Evolutionary conservation across 2,888 invertebrate genomes (phyloP), one percentile per base, ranked within the genome.

Genomic region (Athalia cordata): DNA sequence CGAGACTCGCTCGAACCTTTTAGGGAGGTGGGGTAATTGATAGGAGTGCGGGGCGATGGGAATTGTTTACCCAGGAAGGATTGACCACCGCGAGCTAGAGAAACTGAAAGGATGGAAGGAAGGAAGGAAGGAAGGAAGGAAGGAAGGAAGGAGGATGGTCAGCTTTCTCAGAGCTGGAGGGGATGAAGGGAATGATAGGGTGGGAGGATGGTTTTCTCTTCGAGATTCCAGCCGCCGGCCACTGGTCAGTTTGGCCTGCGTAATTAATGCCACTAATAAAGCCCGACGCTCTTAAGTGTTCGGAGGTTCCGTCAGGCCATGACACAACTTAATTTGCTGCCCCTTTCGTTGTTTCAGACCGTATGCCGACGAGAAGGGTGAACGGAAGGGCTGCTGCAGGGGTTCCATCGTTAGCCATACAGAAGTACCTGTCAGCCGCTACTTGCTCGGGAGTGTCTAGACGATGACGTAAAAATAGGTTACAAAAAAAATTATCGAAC

Each of bases 181-280:
- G n/a, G 55, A n/a, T 55, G 55, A n/a, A 4, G 55, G n/a, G n/a
- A 55, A n/a, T 11, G 43, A n/a, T 8, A 43, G 70, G 55, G 47
- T 45, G 13, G 13, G 59, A 72, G 72, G 59, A 47, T 45, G 72
- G 45, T 57, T 72, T 50, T 72, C 72, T 59, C 72, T 72, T 55
- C 50, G 5, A 11, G 52, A n/a, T 55, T 59, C 15, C 62, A 15
- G 62, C 11, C 62, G 62, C 62, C 55, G 70, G 57, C 64, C 80
- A 78, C 43, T 79, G 80, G 81, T 52, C 75, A 50, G 72, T 80
- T 80, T 84, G 84, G 86, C 83, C 83, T 81, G 79, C 80, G 84
- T 86, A 86, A 86, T 86, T 86, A 86, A 86, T 86, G 84, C 84
- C 83, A 84, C 85, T 86, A 86, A 86, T 86, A 86, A 75, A 62